Evolutionary conservation across 2,113 vertebrate genomes (phyloP).

Genomic region (Struthidea cinerea): DNA sequence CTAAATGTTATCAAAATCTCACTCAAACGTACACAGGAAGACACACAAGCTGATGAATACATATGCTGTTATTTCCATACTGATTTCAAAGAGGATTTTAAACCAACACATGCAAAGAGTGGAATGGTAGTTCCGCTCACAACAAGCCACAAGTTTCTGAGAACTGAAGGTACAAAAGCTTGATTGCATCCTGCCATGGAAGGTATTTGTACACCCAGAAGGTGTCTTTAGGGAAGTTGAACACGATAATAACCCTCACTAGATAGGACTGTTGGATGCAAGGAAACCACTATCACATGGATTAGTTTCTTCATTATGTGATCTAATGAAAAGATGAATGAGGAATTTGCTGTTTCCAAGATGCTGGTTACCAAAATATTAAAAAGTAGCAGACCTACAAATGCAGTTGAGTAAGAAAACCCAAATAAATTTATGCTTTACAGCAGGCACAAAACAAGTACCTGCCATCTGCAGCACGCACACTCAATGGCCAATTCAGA

Average conservation of each 20-base stretch:
- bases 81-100: neutral
- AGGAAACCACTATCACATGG: neutral
- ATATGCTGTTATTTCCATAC: neutral
- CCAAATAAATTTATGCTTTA: neutral
- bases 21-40: neutral
- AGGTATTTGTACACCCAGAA: neutral
- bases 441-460: neutral
- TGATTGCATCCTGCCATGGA: neutral
- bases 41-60: neutral
- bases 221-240: neutral
- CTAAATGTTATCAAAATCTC: neutral
- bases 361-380: neutral
- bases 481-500: fast-evolving
- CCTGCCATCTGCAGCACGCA: neutral
- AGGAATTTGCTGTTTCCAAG: neutral
- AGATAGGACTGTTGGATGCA: neutral
- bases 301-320: neutral
- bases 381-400: neutral
- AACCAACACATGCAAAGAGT: neutral
- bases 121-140: neutral
- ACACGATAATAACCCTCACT: neutral
- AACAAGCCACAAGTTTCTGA: neutral
- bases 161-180: neutral
- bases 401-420: neutral
- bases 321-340: neutral